These are phyloP conservation scores for Amazona finschi DNA, from an alignment of 2,797 vertebrate genomes.

Conservation along the genomic window DNA sequence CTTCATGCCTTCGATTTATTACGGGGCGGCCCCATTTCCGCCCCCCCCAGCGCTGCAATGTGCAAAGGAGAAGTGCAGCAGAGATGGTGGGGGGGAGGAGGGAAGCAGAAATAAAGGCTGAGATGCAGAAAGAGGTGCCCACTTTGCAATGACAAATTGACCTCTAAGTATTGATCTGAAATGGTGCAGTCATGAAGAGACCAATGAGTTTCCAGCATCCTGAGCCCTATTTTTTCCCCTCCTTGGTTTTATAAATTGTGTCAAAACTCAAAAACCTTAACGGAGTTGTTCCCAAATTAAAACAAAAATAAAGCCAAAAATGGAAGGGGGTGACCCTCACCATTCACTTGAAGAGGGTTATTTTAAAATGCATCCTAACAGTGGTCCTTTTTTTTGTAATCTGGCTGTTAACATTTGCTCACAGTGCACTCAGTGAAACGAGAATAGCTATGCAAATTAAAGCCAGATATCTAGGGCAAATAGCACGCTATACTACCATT, in stretches of 20 bases:
- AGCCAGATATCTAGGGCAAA: slow-evolving; percentile 67
- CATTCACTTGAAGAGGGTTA: background rate
- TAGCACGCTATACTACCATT: slow-evolving; percentile 47
- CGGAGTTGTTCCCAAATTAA: background rate
- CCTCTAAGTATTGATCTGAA: slow-evolving; percentile 37
- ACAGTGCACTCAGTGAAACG: slow-evolving; percentile 36
- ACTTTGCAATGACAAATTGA: slow-evolving; percentile 43
- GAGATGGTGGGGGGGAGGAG: background rate
- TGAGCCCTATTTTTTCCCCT: background rate
- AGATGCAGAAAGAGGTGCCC: background rate
- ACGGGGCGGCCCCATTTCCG: rapidly evolving
- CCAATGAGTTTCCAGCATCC: background rate
- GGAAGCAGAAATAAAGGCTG: background rate
- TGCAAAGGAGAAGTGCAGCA: background rate
- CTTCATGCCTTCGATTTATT: background rate
- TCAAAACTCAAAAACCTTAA: background rate
- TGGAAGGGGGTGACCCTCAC: rapidly evolving
- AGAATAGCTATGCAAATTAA: slow-evolving; percentile 68
- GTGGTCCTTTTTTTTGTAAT: background rate
- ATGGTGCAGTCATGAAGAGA: slow-evolving; percentile 31
- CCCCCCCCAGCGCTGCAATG: rapidly evolving
- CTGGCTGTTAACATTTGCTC: slow-evolving; percentile 59
- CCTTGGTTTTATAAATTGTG: background rate
- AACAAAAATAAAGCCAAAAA: background rate
- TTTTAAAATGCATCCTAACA: background rate